These are phyloP conservation scores for Bettongia penicillata DNA, from an alignment of 2,113 vertebrate species.

Conservation along the genomic window DNA sequence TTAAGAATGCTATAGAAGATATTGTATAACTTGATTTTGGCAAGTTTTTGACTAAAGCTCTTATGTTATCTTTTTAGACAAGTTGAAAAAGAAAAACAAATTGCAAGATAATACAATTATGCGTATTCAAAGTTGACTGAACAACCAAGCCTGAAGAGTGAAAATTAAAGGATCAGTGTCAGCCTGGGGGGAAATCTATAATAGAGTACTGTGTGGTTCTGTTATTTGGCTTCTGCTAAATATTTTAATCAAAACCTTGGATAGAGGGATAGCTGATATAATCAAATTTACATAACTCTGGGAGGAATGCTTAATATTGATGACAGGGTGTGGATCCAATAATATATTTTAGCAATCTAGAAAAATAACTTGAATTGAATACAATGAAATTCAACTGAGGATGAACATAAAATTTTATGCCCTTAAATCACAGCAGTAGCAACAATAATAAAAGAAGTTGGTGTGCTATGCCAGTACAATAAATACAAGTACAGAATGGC, in stretches of 20 bases:
- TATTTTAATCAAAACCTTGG: background rate
- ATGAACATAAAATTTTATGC: background rate
- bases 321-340: background rate
- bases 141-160: background rate
- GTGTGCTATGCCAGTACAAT: too few relatives aligned
- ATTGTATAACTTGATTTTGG: background rate
- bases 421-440: background rate
- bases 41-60: background rate
- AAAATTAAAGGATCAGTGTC: background rate
- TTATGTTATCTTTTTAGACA: background rate
- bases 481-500: background rate
- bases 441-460: background rate
- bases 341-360: background rate
- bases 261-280: background rate
- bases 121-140: background rate
- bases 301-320: background rate
- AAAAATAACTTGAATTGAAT: background rate
- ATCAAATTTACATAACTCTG: background rate
- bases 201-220: background rate
- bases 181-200: background rate
- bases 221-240: background rate
- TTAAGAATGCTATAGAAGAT: background rate
- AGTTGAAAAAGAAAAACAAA: background rate
- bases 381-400: background rate
- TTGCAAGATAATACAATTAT: background rate